Conservation (phyloP, 2,797 vertebrate species). For the Miopithecus talapoin region DNA sequence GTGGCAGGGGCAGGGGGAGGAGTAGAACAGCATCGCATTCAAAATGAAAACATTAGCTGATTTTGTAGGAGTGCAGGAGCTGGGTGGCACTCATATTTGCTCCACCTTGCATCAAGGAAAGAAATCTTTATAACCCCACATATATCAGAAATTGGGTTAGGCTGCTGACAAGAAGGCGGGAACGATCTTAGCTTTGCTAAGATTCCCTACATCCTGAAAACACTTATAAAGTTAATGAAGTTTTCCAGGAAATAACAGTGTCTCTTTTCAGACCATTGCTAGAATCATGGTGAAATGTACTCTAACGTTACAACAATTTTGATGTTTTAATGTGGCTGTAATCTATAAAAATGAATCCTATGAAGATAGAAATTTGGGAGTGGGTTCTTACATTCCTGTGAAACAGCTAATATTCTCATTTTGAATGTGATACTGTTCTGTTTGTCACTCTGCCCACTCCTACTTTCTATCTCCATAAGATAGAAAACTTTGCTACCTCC, state of each 20-base stretch:
- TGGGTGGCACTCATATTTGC: not conserved
- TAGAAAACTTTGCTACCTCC: not conserved
- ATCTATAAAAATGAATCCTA: not conserved
- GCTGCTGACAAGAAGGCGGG: not conserved
- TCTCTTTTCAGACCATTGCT: not conserved
- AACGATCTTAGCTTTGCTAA: not conserved
- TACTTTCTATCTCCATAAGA: not conserved
- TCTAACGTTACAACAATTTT: not conserved
- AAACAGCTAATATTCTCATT: not conserved
- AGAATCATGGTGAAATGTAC: not conserved
- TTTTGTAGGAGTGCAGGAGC: not conserved
- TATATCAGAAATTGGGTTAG: not conserved
- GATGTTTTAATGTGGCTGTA: not conserved
- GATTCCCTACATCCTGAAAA: not conserved
- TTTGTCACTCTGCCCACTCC: not conserved
- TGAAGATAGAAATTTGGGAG: not conserved
- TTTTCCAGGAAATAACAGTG: not conserved
- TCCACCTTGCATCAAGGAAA: not conserved
- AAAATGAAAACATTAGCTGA: not conserved
- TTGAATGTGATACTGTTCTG: not conserved
- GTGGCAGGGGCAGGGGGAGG: accelerated
- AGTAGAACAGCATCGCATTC: not conserved
- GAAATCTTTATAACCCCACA: not conserved
- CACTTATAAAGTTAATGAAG: not conserved
- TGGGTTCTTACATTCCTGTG: not conserved